phyloP scores from a whole-genome alignment of 1,140 invertebrate species.

The Achatina immaculata region DNA sequence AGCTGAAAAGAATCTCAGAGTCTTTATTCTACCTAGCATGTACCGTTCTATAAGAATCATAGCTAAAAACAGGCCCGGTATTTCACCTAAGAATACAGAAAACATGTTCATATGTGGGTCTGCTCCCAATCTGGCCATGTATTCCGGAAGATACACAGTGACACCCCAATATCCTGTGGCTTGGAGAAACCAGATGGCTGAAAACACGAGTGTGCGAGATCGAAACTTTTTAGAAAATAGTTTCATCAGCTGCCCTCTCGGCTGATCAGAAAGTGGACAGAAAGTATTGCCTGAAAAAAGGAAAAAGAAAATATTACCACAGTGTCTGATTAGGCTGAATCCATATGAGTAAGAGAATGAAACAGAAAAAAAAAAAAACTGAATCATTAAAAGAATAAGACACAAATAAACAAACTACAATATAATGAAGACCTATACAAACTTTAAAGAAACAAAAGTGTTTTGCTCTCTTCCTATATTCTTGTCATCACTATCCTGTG shows the following conservation, averaged over 20 bases:
- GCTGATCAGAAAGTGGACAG: slow-evolving; percentile 44
- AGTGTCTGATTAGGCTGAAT: too few relatives aligned
- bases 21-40: slow-evolving; percentile 59
- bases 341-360: too few relatives aligned
- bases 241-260: slow-evolving; percentile 51
- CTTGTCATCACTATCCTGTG: too few relatives aligned
- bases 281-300: slow-evolving; percentile 51
- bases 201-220: slow-evolving; percentile 47
- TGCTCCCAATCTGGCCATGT: slow-evolving; percentile 54
- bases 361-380: too few relatives aligned
- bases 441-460: too few relatives aligned
- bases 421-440: too few relatives aligned
- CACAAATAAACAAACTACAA: too few relatives aligned
- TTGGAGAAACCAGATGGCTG: slow-evolving; percentile 61
- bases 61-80: slow-evolving; percentile 61
- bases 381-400: too few relatives aligned
- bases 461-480: too few relatives aligned
- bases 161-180: slow-evolving; percentile 64
- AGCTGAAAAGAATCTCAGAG: slow-evolving; percentile 59
- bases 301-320: too few relatives aligned
- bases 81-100: slow-evolving; percentile 64
- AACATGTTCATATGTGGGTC: slow-evolving; percentile 64
- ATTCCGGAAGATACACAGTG: slow-evolving; percentile 62
- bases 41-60: slow-evolving; percentile 60
- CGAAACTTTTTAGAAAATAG: slow-evolving; percentile 51